Evolutionary conservation across 2,888 invertebrate species (phyloP).

Genomic region (Amorpha juglandis): DNA sequence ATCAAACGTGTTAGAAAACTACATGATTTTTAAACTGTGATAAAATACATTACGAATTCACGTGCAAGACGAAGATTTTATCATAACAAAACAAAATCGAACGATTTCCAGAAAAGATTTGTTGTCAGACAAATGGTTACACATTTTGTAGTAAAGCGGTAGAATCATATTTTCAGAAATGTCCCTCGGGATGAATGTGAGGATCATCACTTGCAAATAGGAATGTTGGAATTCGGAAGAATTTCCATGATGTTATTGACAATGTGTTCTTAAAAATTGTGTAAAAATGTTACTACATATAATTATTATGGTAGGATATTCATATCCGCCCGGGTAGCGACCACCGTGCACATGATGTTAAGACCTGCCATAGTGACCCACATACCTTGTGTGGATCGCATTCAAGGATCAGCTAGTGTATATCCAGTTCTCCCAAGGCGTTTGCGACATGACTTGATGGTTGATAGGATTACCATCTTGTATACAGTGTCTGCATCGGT

Average conservation of each 20-base stretch:
- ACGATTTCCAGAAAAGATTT: constrained; percentile 17
- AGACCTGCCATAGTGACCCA: no score
- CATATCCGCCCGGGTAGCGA: no score
- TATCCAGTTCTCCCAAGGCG: no score
- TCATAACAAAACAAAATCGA: constrained; percentile 22
- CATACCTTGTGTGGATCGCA: no score
- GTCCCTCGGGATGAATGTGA: constrained; percentile 1
- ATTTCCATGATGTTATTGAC: neutral
- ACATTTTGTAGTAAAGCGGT: constrained; percentile 6
- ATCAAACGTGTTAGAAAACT: neutral
- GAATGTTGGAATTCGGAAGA: neutral
- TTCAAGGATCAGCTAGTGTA: no score
- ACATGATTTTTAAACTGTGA: neutral
- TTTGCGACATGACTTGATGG: no score
- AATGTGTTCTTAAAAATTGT: neutral
- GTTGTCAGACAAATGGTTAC: constrained; percentile 15
- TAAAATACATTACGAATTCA: constrained; percentile 19
- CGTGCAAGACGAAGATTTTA: constrained; percentile 20
- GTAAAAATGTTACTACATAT: no score
- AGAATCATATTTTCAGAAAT: constrained; percentile 18
- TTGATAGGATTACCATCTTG: no score
- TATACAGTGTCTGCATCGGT: no score
- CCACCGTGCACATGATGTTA: no score
- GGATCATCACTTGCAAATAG: constrained; percentile 10
- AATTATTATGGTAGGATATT: no score